Evolutionary conservation across 2,797 vertebrate species (phyloP).

Genomic region (Epinephelus awoara): DNA sequence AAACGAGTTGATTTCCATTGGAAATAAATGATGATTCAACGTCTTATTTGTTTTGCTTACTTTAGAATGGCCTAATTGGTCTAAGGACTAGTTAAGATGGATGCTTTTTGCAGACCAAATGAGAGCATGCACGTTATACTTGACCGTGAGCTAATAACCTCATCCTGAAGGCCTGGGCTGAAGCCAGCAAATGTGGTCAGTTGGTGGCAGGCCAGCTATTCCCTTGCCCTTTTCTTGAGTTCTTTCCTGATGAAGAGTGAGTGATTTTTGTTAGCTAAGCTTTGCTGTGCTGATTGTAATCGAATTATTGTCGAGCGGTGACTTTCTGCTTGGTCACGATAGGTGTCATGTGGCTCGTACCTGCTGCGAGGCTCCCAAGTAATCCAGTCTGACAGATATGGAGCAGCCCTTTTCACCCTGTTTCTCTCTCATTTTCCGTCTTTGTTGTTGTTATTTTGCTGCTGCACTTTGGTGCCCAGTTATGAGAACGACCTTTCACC

Average conservation of each 20-base stretch:
- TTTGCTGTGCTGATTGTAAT: constrained; percentile 72
- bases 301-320: constrained; percentile 73
- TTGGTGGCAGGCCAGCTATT: constrained; percentile 72
- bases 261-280: constrained; percentile 72
- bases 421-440: constrained; percentile 70
- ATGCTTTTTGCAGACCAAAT: constrained; percentile 48
- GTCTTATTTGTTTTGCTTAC: background rate
- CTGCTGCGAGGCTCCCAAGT: constrained; percentile 68
- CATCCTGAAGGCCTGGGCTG: constrained; percentile 64
- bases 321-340: constrained; percentile 81
- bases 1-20: background rate
- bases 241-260: constrained; percentile 72
- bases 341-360: constrained; percentile 77
- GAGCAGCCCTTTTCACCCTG: constrained; percentile 76
- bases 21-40: background rate
- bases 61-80: constrained; percentile 15
- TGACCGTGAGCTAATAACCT: constrained; percentile 70
- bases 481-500: constrained; percentile 80
- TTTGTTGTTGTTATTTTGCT: constrained; percentile 81
- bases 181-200: constrained; percentile 79
- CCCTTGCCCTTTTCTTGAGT: constrained; percentile 74
- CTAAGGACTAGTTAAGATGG: constrained; percentile 32
- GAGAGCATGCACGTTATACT: constrained; percentile 52
- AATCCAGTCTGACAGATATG: constrained; percentile 81
- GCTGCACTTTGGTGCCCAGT: constrained; percentile 64